Evolutionary conservation across 2,888 invertebrate genomes (phyloP).

Genomic region (Andricus curvator): DNA sequence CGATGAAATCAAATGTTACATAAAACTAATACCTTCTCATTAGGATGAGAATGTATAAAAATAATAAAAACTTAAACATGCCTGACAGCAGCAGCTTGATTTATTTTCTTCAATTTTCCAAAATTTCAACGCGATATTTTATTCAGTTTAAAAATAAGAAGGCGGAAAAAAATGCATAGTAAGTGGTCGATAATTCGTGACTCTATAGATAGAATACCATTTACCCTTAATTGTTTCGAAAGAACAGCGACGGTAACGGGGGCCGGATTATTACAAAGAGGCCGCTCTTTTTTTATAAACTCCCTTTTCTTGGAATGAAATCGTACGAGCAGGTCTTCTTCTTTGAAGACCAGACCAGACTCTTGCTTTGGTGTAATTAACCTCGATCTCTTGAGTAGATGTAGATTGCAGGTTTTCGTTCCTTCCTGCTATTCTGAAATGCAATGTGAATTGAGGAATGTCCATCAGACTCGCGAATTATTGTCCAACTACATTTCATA

Average conservation of each 20-base stretch:
- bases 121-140: too few species aligned
- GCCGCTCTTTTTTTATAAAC: conserved; percentile 15
- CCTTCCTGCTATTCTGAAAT: neutral
- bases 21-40: too few species aligned
- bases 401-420: conserved; percentile 5
- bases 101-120: too few species aligned
- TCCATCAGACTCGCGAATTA: neutral
- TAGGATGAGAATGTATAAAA: too few species aligned
- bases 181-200: neutral
- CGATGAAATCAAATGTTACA: too few species aligned
- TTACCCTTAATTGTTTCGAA: conserved; percentile 2
- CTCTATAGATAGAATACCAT: neutral
- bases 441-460: neutral
- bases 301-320: conserved; percentile 27
- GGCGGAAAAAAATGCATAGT: too few species aligned
- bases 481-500: neutral
- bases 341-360: neutral
- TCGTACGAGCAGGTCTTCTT: neutral
- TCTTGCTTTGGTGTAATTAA: conserved; percentile 17
- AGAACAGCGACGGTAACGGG: neutral
- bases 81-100: too few species aligned
- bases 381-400: conserved; percentile 5
- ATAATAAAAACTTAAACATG: too few species aligned
- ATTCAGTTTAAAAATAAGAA: too few species aligned
- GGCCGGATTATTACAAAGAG: conserved; percentile 8